Base-by-base conservation (phyloP, 2,797 vertebrate species). In the Erpetoichthys calabaricus region DNA sequence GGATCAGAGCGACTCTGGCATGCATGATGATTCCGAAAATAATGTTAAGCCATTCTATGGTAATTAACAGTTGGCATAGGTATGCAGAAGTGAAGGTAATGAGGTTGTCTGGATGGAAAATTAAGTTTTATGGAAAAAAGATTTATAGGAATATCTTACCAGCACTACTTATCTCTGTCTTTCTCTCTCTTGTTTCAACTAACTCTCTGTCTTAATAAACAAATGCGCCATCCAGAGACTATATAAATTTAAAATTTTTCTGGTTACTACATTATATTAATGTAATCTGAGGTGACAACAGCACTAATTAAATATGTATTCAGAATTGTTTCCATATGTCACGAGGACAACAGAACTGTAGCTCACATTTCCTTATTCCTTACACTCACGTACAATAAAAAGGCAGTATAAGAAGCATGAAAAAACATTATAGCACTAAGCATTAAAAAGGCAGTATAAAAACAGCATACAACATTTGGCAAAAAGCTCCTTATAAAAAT, bases 1-100 rank as follows among this genome's bases (percentile, higher is more conserved):
- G 75, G 69, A 86, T 84, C 80, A 75, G 74, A 83, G 78, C 81
- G 71, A 81, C 80, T 83, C 83, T 76, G 75, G 75, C 71, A 79
- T 80, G 78, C 73, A 78, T 70, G 75, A 75, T 82, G 79, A 80
- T 82, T 81, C 73, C 66, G 73, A 83, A 83, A 81, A 81, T 71
- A 69, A 70, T 69, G 70, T 77, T 78, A 79, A 81, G 80, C 68
- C 64, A 1, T 76, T 63, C 67, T 46, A 57, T 46, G 72, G 73
- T 79, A 82, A 86, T 85, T 85, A 85, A 76, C 72, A 74, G 72
- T 64, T 44, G 57, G 67, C 73, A 79, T 83, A 85, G 74, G 75
- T 82, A 74, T 63, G 59, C 65, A 43, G 56, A 57, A 62, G 59
- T 66, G 44, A 45, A 73, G 70, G 69, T 75, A 69, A 78, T 74